Percentiles rank a stretch among this genome's conserved stretches.
Evolutionary conservation across 2,113 vertebrate genomes (phyloP).

Genomic region (Podiceps cristatus): DNA sequence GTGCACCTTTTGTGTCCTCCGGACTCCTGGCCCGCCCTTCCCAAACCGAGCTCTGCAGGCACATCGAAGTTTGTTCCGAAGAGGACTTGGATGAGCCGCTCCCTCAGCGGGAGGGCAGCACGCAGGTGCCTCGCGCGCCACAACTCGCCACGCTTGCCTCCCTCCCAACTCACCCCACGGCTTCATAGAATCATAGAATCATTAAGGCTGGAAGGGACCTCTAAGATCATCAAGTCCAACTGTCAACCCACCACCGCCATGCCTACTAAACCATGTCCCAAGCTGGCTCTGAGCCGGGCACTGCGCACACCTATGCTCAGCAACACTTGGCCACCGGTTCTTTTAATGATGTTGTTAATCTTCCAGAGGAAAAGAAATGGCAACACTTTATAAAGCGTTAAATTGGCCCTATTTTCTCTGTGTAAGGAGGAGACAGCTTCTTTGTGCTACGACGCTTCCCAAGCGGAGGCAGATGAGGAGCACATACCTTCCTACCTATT

Average conservation of each 20-base stretch:
- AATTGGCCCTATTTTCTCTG: background rate
- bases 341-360: background rate
- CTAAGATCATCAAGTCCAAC: too few relatives aligned
- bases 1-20: background rate
- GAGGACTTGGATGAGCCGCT: background rate
- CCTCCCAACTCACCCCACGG: accelerated
- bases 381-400: background rate
- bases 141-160: background rate
- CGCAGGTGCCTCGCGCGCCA: accelerated
- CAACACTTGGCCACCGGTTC: accelerated
- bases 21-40: background rate
- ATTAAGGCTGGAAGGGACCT: too few relatives aligned
- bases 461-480: background rate
- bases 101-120: accelerated
- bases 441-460: background rate
- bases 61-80: background rate
- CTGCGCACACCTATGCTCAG: too few relatives aligned
- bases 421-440: background rate
- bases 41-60: background rate
- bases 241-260: too few relatives aligned
- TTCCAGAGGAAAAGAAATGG: background rate
- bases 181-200: background rate
- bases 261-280: too few relatives aligned
- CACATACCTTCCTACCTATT: background rate
- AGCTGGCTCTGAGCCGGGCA: too few relatives aligned